Base-by-base conservation (phyloP, 2,113 vertebrate species). In the Morphnarchus princeps region DNA sequence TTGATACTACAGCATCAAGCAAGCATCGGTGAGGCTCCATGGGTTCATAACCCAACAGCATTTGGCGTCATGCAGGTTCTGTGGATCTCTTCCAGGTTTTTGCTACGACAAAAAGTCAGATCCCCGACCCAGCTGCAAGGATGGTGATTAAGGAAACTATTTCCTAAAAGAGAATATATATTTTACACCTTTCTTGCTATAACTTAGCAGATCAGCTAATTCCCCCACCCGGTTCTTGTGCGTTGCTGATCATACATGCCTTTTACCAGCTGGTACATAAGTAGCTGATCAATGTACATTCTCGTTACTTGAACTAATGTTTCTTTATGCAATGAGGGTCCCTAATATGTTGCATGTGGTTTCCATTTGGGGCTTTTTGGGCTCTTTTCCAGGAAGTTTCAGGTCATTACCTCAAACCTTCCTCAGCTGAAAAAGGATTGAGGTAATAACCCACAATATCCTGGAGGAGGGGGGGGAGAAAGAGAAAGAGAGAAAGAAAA, bases 351-450 rank as follows among this genome's bases (percentile, higher is more conserved):
- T 96, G 90, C 97, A 97, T 97, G 90, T 97, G 96, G 93, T 97
- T 97, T 97, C 96, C 93, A 97, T 97, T 92, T 94, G 71, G 70
- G 81, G 83, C 42, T 97, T 90, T 91, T 90, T 91, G 94, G 97
- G 94, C 97, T 87, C 61, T 89, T 88, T 96, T 96, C 96, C 96
- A 96, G 93, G 89, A 95, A 96, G 90, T 95, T 96, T 96, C 95
- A 96, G 91, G 95, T 97, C 96, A 97, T 95, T 95, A 95, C 88
- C 94, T 95, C 93, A 93, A 97, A 90, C 86, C 89, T 94, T 90
- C 85, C 91, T 95, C 90, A 91, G 92, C 95, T 96, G 96, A 96
- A 90, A 96, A 76, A 73, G 80, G 78, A 93, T 96, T 92, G 96
- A 97, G 79, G 90, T 95, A 97, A 97, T 97, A 96, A 94, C 84